A percentile compares a stretch with the other conserved stretches of the same genome.
Evolutionary conservation across 2,113 vertebrate species (phyloP).

Genomic region (Zeus faber): DNA sequence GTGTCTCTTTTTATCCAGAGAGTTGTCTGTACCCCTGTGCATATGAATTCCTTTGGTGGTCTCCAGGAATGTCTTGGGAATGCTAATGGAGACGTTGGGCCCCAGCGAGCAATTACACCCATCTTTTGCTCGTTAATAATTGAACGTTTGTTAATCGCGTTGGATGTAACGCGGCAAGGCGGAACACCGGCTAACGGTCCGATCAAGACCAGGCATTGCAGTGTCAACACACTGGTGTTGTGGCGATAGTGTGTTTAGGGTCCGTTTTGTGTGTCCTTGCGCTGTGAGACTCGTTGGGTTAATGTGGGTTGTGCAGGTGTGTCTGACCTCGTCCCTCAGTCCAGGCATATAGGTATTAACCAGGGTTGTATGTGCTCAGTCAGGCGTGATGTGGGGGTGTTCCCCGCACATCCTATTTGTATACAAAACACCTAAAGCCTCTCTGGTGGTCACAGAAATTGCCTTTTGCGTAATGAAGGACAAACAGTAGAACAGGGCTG

Average conservation of each 20-base stretch:
- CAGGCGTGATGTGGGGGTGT: too few relatives aligned
- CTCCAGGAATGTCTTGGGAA: conserved; percentile 33
- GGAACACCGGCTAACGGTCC: conserved; percentile 29
- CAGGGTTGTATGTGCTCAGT: too few relatives aligned
- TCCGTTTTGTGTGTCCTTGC: too few relatives aligned
- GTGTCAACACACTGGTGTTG: too few relatives aligned
- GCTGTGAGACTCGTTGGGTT: too few relatives aligned
- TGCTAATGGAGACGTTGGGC: conserved; percentile 36
- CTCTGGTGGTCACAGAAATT: conserved; percentile 33
- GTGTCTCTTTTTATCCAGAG: too few relatives aligned
- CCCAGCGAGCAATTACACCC: conserved; percentile 50
- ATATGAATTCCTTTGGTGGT: conserved; percentile 24
- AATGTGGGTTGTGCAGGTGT: too few relatives aligned
- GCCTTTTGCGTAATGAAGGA: conserved; percentile 73
- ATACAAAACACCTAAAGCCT: neutral
- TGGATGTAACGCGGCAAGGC: conserved; percentile 23
- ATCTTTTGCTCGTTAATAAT: conserved; percentile 60
- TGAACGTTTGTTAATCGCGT: conserved; percentile 56
- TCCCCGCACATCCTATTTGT: neutral
- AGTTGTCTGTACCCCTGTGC: conserved; percentile 11
- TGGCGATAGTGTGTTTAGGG: too few relatives aligned
- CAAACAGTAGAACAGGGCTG: conserved; percentile 63
- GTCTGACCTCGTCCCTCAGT: too few relatives aligned
- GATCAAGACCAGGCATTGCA: too few relatives aligned
- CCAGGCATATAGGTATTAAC: too few relatives aligned